Base-by-base conservation (phyloP, 2,797 vertebrate genomes). In the Pempheris klunzingeri region DNA sequence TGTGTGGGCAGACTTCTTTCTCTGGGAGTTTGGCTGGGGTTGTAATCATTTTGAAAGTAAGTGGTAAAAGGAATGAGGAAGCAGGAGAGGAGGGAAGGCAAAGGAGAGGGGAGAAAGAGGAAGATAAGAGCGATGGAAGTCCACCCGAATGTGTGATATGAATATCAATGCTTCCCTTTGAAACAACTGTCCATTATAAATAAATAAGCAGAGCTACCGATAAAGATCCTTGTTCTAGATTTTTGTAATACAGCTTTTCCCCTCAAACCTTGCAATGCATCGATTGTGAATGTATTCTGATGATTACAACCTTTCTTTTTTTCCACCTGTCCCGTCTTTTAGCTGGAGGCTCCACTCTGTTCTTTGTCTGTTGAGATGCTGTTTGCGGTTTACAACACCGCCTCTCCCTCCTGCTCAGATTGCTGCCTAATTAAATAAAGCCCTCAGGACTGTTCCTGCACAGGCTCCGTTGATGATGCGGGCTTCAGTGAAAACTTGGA, bases 1-100 rank as follows among this genome's bases (percentile, higher is more conserved):
- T 91, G 88, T 93, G 93, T 92, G 91, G 90, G 89, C 88, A 89
- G 90, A 83, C 85, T 82, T 88, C 88, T 88, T 93, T 94, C 92
- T 88, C 77, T 83, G 90, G 90, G 90, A 92, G 87, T 93, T 90
- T 90, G 65, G 44, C 59, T 78, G 38, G 4, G 15, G 50, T 13
- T 71, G 84, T 76, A 71, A 90, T 93, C 52, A 87, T 92, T 93
- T 91, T 92, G 90, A 94, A 91, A 91, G 92, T 50, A 18, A 81
- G 81, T 78, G 82, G 88, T 90, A 77, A 91, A 90, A 88, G 67
- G 75, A 79, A 77, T 38, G 66, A 80, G 60, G 70, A 78, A 75
- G 70, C n/a, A 59, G 76, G 26, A 68, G 54, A 72, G 52, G 28
- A 38, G 67, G 62, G 32, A 61, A 72, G 61, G 71, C 58, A 71